Evolutionary conservation across 2,888 invertebrate genomes (phyloP).

Genomic region (Cinara cedri): DNA sequence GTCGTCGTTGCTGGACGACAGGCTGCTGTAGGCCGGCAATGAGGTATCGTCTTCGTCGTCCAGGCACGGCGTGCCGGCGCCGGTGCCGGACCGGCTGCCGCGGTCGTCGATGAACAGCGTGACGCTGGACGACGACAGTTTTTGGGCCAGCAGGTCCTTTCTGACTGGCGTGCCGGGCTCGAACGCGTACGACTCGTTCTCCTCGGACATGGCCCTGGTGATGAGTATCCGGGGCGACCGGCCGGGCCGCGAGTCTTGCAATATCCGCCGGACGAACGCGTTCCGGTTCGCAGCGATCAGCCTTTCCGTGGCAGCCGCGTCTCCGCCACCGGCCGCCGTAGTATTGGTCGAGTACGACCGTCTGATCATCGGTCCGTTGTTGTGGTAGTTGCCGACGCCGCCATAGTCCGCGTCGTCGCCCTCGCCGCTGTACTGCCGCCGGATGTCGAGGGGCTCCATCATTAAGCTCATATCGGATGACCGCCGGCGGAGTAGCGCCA

Average conservation of each 20-base stretch:
- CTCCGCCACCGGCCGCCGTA: constrained; percentile 32
- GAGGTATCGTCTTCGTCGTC: constrained; percentile 28
- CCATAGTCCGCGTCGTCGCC: constrained; percentile 29
- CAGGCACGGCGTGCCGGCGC: background rate
- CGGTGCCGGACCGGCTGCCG: too few relatives aligned
- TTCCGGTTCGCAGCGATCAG: constrained; percentile 62
- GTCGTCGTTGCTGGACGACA: constrained; percentile 48
- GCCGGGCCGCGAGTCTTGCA: constrained; percentile 63
- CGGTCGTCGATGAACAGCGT: constrained; percentile 58
- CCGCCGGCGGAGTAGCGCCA: constrained; percentile 62
- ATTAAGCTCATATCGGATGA: constrained; percentile 60
- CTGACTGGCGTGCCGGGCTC: constrained; percentile 59
- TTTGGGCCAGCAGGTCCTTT: constrained; percentile 49
- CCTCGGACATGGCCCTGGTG: constrained; percentile 76
- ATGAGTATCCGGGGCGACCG: constrained; percentile 75
- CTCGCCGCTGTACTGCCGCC: constrained; percentile 61
- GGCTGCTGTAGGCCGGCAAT: constrained; percentile 30
- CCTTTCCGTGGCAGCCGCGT: constrained; percentile 59
- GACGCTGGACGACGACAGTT: constrained; percentile 58
- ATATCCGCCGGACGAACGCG: constrained; percentile 45
- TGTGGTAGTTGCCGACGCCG: constrained; percentile 19
- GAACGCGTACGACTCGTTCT: constrained; percentile 66
- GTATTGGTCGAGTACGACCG: constrained; percentile 37
- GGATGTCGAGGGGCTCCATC: constrained; percentile 56
- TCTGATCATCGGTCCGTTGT: background rate